Evolutionary conservation across 2,888 invertebrate species (phyloP), one percentile per base, ranked within the genome.

Genomic region (Bembecia ichneumoniformis): DNA sequence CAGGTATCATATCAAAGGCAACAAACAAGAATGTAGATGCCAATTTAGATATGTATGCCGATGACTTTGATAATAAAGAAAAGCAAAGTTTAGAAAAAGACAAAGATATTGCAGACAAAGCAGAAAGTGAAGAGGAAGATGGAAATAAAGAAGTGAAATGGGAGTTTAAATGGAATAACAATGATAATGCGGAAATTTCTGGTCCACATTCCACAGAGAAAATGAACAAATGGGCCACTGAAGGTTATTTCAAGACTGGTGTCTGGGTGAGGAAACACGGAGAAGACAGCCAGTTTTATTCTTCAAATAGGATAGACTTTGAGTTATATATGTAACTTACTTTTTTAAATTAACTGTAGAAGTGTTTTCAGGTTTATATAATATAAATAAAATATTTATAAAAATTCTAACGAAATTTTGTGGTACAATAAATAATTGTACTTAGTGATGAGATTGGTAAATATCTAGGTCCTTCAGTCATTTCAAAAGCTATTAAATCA

Each of bases 31-130:
- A 87, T 62, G 79, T 83, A 51, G 91, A 91, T 72, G 89, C 91
- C 49, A 92, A 91, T 54, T 86, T 96, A 35, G 97, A 98, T 71
- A 98, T 98, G 96, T 98, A 96, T 84, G 91, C 96, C 2, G 97
- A 97, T 82, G 95, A 96, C 74, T 95, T 96, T 83, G 94, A 93
- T 72, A 88, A 84, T 52, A 93, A 94, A 71, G 94, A 94, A 68
- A 91, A 93, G 59, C 79, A 82, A 47, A 89, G 88, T 57, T 63
- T 84, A 46, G 68, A 55, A 49, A 66, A 55, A 56, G 58, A 64
- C 47, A 66, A 88, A 48, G 57, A 69, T 52, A 53, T 54, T 48
- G 59, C 65, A 45, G 52, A 58, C 50, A 48, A 63, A 44, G 62
- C 61, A 7, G 63, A 67, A 43, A 60, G 59, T 51, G 71, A 74